Evolutionary conservation across 2,797 vertebrate genomes (phyloP).

Genomic region (Apodemus agrarius): DNA sequence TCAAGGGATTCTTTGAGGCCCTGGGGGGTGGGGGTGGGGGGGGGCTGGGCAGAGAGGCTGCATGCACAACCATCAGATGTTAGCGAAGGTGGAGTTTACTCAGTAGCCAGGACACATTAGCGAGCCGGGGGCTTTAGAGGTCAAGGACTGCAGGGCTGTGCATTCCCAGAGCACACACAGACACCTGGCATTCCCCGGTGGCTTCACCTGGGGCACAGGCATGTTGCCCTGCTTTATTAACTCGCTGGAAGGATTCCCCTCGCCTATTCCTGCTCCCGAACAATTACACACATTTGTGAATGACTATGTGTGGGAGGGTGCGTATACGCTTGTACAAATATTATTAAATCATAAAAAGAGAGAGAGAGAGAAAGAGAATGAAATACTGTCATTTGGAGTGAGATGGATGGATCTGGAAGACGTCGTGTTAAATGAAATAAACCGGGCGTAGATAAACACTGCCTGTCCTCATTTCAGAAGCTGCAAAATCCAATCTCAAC

Average conservation of each 20-base stretch:
- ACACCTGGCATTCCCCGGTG: no score
- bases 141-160: not conserved
- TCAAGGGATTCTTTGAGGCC: not conserved
- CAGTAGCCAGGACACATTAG: not conserved
- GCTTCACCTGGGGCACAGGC: not conserved
- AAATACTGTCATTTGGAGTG: not conserved
- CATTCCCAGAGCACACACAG: not conserved
- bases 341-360: not conserved
- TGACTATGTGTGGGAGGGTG: not conserved
- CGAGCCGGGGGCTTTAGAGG: not conserved
- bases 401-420: not conserved
- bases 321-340: not conserved
- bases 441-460: not conserved
- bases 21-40: not conserved
- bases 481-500: not conserved
- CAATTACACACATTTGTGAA: not conserved
- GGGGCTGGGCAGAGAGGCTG: not conserved
- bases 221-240: not conserved
- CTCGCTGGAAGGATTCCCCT: not conserved
- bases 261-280: not conserved
- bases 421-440: not conserved
- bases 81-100: not conserved
- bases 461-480: not conserved
- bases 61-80: not conserved
- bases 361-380: not conserved